A percentile compares a stretch with the other conserved stretches of the same genome.
Conservation (phyloP, 2,113 vertebrate species). For the Eptatretus burgeri region DNA sequence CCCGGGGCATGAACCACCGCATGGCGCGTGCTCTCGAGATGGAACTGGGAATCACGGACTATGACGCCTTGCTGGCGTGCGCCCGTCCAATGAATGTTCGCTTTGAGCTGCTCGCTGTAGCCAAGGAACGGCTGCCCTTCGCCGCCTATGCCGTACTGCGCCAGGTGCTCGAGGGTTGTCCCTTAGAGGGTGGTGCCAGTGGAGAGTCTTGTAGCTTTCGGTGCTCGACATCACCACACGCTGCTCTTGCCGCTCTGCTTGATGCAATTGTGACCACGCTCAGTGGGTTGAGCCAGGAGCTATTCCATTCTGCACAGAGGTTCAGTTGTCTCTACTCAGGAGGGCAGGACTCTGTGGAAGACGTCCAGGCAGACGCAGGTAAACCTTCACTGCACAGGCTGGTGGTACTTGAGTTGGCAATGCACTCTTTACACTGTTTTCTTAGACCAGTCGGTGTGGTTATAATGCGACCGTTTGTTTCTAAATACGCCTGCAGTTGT, state of each 20-base stretch:
- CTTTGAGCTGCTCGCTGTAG: not conserved
- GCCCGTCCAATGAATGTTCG: slow-evolving; percentile 1
- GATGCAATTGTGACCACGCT: slow-evolving; percentile 3
- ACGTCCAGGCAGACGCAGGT: too few species aligned
- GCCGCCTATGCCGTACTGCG: slow-evolving; percentile 1
- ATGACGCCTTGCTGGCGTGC: slow-evolving; percentile 1
- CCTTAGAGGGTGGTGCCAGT: not conserved
- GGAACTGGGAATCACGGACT: slow-evolving; percentile 1
- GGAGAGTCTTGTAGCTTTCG: not conserved
- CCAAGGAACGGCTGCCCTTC: slow-evolving; percentile 4
- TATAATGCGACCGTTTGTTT: too few species aligned
- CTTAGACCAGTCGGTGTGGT: too few species aligned
- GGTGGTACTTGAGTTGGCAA: too few species aligned
- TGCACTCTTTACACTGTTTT: too few species aligned
- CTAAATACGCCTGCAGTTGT: too few species aligned
- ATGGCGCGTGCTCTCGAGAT: slow-evolving; percentile 1
- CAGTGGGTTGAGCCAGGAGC: slow-evolving; percentile 2
- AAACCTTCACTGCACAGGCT: too few species aligned
- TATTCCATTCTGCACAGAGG: not conserved
- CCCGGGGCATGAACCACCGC: not conserved
- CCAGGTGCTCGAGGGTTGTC: slow-evolving; percentile 1
- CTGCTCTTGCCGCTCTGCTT: not conserved
- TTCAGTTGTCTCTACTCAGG: slow-evolving; percentile 1
- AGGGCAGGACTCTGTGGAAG: not conserved
- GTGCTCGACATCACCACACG: not conserved